Conservation (phyloP, 2,888 invertebrate species). For the Tachina fera region DNA sequence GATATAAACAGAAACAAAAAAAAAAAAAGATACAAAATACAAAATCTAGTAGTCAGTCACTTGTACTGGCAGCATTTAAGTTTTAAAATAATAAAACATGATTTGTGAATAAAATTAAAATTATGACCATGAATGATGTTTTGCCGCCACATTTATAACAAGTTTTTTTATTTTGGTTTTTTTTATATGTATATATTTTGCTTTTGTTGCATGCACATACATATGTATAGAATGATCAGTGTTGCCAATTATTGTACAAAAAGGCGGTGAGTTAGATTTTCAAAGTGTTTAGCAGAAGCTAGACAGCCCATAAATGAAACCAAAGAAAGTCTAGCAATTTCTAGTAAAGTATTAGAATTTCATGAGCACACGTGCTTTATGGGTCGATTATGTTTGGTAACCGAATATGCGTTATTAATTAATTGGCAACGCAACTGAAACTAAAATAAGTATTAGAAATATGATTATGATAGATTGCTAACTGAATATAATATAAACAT, state of each 20-base stretch:
- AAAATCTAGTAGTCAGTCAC: constrained; percentile 53
- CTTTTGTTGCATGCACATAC: constrained; percentile 20
- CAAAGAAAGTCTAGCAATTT: neutral
- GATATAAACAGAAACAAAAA: constrained; percentile 6
- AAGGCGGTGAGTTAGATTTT: too few relatives aligned
- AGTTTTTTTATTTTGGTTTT: constrained; percentile 62
- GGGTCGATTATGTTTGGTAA: too few relatives aligned
- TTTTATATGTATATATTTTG: neutral
- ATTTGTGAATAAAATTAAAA: constrained; percentile 72
- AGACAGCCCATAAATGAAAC: too few relatives aligned
- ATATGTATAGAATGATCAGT: neutral
- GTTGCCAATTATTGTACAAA: too few relatives aligned
- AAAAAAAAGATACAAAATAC: constrained; percentile 10
- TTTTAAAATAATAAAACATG: constrained; percentile 68
- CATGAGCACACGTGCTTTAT: too few relatives aligned
- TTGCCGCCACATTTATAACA: constrained; percentile 71
- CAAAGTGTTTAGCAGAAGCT: too few relatives aligned
- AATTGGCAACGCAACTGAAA: too few relatives aligned
- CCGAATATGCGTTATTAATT: too few relatives aligned
- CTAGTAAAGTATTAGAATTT: too few relatives aligned
- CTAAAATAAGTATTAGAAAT: too few relatives aligned
- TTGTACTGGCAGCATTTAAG: constrained; percentile 44
- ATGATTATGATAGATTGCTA: too few relatives aligned
- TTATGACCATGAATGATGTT: constrained; percentile 73
- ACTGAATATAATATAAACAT: too few relatives aligned